A percentile compares a stretch with the other conserved stretches of the same genome.
These are phyloP conservation scores for Xestoiulus laeticollis DNA, from an alignment of 2,888 invertebrate species.

Conservation along the genomic window DNA sequence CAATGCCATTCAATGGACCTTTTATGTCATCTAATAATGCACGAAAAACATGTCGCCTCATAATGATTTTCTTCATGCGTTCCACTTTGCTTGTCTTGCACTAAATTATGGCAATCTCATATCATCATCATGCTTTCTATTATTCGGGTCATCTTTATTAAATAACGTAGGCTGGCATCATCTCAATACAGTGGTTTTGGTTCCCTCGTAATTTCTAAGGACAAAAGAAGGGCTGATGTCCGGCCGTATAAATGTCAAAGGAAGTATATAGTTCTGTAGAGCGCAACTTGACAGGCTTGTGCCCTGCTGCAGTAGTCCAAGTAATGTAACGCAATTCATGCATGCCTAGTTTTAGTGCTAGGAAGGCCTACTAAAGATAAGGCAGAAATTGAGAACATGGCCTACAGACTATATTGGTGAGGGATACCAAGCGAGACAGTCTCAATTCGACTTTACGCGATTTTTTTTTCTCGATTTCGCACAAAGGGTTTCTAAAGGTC, in stretches of 20 bases:
- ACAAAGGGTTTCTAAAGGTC: background rate
- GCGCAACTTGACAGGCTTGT: background rate
- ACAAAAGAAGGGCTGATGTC: background rate
- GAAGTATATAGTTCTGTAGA: background rate
- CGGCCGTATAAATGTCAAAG: constrained; percentile 20
- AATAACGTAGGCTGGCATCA: background rate
- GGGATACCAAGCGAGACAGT: background rate
- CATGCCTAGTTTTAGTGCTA: constrained; percentile 14
- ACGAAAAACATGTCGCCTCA: background rate
- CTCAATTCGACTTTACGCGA: background rate
- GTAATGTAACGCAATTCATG: background rate
- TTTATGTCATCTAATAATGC: background rate
- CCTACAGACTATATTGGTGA: background rate
- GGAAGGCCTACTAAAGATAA: constrained; percentile 27
- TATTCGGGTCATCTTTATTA: constrained; percentile 32
- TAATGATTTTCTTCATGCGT: background rate
- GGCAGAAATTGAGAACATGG: background rate
- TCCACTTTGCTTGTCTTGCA: background rate
- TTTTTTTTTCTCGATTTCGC: background rate
- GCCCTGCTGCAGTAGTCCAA: background rate
- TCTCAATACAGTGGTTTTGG: background rate
- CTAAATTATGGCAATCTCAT: background rate
- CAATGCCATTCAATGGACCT: background rate
- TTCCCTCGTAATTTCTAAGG: background rate
- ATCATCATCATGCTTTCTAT: constrained; percentile 9